Evolutionary conservation across 2,113 vertebrate species (phyloP).

Genomic region (Poicephalus meyeri): DNA sequence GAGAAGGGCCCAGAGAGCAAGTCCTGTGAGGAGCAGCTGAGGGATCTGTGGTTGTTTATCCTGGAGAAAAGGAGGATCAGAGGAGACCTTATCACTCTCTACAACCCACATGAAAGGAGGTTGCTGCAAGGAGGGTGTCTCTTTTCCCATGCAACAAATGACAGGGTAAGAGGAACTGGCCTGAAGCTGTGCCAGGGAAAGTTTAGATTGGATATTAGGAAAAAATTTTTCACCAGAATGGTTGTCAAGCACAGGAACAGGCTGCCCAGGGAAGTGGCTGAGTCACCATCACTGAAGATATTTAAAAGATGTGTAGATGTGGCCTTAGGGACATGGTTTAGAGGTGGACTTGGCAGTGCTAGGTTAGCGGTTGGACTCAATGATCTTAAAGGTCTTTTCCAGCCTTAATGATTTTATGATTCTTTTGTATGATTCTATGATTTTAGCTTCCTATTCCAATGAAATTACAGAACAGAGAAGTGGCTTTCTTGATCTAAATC

Average conservation of each 20-base stretch:
- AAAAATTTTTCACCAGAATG: neutral
- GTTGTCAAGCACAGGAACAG: neutral
- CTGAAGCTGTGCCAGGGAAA: neutral
- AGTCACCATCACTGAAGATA: neutral
- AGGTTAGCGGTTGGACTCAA: neutral
- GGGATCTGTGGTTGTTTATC: neutral
- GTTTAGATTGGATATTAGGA: neutral
- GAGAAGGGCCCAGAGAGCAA: neutral
- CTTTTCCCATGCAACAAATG: neutral
- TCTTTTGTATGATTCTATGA: neutral
- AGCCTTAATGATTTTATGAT: neutral
- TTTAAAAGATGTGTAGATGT: neutral
- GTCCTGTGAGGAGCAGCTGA: neutral
- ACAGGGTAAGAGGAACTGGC: neutral
- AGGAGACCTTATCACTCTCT: neutral
- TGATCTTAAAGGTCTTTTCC: neutral
- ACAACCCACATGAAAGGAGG: neutral
- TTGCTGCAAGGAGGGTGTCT: neutral
- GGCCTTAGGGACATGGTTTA: neutral
- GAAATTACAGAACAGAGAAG: neutral
- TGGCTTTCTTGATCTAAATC: neutral
- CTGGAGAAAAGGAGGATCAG: neutral
- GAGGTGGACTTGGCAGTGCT: neutral
- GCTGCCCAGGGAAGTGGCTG: neutral
- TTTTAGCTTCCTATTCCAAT: neutral